Evolutionary conservation across 2,888 invertebrate species (phyloP).

Genomic region (Pyralis farinalis): DNA sequence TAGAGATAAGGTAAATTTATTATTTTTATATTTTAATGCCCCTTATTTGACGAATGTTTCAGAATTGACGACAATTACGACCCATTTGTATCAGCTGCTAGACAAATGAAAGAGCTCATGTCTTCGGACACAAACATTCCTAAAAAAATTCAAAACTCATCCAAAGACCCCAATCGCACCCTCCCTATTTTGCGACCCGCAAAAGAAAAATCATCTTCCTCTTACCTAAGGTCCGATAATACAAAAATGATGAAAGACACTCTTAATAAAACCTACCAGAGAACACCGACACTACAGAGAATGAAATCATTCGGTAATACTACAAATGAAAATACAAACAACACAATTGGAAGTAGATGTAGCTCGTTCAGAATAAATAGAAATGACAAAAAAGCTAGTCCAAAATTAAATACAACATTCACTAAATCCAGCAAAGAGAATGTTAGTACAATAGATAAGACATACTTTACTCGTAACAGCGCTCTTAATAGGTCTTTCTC

Average conservation of each 20-base stretch:
- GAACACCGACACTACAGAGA: conserved; percentile 70
- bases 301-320: conserved; percentile 75
- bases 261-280: conserved; percentile 77
- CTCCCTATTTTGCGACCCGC: conserved; percentile 62
- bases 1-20: too few relatives aligned
- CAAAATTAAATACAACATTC: conserved; percentile 68
- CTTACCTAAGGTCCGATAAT: conserved; percentile 52
- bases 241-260: conserved; percentile 73
- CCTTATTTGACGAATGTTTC: conserved; percentile 30
- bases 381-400: conserved; percentile 67
- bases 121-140: conserved; percentile 82
- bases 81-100: conserved; percentile 89
- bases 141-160: conserved; percentile 58
- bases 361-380: conserved; percentile 71
- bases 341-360: conserved; percentile 61
- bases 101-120: conserved; percentile 90
- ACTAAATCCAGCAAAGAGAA: conserved; percentile 76
- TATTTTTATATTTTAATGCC: too few relatives aligned
- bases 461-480: conserved; percentile 59
- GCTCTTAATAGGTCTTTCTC: conserved; percentile 69
- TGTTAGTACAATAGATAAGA: conserved; percentile 57
- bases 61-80: conserved; percentile 84
- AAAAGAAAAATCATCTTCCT: conserved; percentile 56
- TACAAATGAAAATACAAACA: conserved; percentile 55
- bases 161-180: conserved; percentile 67